A percentile compares a stretch with the other conserved stretches of the same genome.
Evolutionary conservation across 2,888 invertebrate genomes (phyloP).

Genomic region (Julus scanicus): DNA sequence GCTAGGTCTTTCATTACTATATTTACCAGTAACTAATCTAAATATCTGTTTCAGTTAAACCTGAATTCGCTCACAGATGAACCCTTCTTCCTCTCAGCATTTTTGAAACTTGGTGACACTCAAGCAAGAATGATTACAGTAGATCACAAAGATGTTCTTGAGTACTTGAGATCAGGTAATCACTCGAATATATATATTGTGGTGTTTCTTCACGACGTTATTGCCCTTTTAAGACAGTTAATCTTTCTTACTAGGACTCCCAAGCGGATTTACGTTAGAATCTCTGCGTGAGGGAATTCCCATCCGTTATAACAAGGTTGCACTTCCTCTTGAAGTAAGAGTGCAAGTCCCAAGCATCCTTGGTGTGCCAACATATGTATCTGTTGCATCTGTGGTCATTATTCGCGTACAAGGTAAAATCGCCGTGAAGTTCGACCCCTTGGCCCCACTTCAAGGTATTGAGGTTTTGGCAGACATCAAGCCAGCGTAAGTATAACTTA

Average conservation of each 20-base stretch:
- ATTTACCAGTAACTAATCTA: too few relatives aligned
- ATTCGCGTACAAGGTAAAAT: constrained; percentile 29
- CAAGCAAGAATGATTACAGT: not conserved
- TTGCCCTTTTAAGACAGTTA: too few relatives aligned
- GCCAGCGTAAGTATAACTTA: constrained; percentile 10
- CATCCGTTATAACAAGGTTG: constrained; percentile 33
- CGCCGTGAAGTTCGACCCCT: not conserved
- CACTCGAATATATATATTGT: not conserved
- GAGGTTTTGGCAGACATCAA: constrained; percentile 4
- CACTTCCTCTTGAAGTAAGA: constrained; percentile 14
- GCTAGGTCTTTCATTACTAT: too few relatives aligned
- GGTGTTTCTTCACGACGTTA: too few relatives aligned
- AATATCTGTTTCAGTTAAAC: not conserved
- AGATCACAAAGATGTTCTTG: not conserved
- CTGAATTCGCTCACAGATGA: not conserved
- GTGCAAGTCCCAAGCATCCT: constrained; percentile 32
- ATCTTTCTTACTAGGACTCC: not conserved
- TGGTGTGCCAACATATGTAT: constrained; percentile 9
- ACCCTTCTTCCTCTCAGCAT: not conserved
- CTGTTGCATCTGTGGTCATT: not conserved
- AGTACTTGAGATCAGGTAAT: not conserved
- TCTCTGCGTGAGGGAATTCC: not conserved
- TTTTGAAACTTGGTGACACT: constrained; percentile 13
- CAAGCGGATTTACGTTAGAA: not conserved
- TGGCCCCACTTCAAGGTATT: not conserved